Base-by-base conservation (phyloP, 2,113 vertebrate genomes). In the Okapia johnstoni region DNA sequence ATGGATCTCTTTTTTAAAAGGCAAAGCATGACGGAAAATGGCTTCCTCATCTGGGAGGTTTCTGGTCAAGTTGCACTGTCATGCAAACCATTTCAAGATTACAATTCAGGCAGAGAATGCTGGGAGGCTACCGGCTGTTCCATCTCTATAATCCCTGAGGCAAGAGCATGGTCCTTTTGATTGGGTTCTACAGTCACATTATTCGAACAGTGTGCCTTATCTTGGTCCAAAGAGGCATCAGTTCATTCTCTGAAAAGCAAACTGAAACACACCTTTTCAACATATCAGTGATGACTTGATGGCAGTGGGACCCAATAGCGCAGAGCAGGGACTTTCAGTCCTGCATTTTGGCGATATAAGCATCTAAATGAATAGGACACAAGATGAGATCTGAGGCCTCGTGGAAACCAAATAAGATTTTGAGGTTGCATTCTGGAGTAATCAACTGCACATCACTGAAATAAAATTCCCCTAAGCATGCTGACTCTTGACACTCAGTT, bases 261-360 rank as follows among this genome's bases (percentile, higher is more conserved):
- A 94, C 23, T 5, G 12, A 43, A 96, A 79, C 81, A 97, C 33
- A 85, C 26, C 73, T 96, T 97, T 96, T 96, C 96, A 97, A 90
- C 84, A 95, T 50, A 85, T 90, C 88, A 61, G 50, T 79, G 95
- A 97, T 13, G 48, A 73, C 66, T 92, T 94, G 80, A 83, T 0
- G 11, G 58, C 92, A 79, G 17, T 21, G 80, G 85, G 85, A 86
- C 46, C 17, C 73, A 57, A 43, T 6, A 30, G 11, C 33, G 52
- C n/a, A 70, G 58, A 90, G 50, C 40, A 60, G 36, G 76, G 16
- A 7, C 13, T 33, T 52, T 90, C 55, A 14, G 58, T 57, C 73
- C 81, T 88, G 52, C 6, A 70, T 91, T 93, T 95, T 54, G n/a
- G 63, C 7, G 80, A 46, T 54, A 4, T 30, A 54, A 83, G 80